Evolutionary conservation across 1,140 invertebrate species (phyloP).

Genomic region (Latrodectus geometricus): DNA sequence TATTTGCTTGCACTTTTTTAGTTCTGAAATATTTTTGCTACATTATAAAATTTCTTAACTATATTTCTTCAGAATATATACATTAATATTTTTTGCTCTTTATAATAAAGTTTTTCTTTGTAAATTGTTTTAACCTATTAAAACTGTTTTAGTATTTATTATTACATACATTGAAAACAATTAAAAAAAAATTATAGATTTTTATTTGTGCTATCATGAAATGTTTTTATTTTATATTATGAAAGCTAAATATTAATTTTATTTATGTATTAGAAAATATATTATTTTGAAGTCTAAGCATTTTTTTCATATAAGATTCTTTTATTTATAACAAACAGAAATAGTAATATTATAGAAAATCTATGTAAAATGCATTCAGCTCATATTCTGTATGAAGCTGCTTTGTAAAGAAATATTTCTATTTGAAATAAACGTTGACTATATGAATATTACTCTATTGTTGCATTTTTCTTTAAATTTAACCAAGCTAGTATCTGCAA

Average conservation of each 20-base stretch:
- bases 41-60: background rate
- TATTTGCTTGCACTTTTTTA: background rate
- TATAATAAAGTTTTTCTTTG: background rate
- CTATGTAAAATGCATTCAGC: slow-evolving; percentile 3
- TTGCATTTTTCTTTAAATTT: no score
- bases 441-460: background rate
- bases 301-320: background rate
- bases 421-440: slow-evolving; percentile 50
- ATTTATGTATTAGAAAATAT: slow-evolving; percentile 3
- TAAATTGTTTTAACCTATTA: background rate
- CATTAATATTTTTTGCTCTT: background rate
- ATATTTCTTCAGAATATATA: background rate
- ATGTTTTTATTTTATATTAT: slow-evolving; percentile 16
- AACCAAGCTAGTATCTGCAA: no score
- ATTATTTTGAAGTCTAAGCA: background rate
- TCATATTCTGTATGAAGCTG: slow-evolving; percentile 3
- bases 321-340: slow-evolving; percentile 13
- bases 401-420: slow-evolving; percentile 54
- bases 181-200: no score
- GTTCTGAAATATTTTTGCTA: background rate
- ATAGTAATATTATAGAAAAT: slow-evolving; percentile 32
- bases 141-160: background rate
- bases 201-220: background rate
- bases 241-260: slow-evolving; percentile 9
- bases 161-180: background rate